These are phyloP conservation scores for Steinernema khuongi DNA, from an alignment of 1,140 invertebrate species.

Conservation along the genomic window DNA sequence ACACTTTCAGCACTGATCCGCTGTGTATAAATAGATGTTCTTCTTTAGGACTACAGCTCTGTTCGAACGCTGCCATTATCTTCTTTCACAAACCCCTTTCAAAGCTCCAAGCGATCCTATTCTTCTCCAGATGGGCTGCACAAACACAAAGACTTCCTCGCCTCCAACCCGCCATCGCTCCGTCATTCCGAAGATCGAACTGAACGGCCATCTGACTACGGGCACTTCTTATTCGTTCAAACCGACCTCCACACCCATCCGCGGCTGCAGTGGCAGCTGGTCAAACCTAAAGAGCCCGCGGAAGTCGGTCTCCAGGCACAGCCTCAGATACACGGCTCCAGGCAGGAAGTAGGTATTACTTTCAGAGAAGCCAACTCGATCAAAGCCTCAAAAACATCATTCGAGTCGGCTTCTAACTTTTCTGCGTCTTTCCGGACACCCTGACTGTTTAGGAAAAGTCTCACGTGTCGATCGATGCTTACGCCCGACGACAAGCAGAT, in stretches of 20 bases:
- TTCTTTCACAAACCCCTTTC: no score
- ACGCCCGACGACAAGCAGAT: constrained; percentile 2
- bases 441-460: neutral
- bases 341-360: neutral
- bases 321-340: neutral
- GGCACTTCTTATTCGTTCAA: neutral
- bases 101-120: no score
- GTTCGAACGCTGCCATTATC: no score
- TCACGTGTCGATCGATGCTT: constrained; percentile 1
- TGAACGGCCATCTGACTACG: neutral
- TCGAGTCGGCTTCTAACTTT: no score
- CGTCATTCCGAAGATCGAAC: neutral
- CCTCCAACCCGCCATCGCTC: no score
- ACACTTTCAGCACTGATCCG: no score
- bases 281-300: neutral
- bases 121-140: no score
- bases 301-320: neutral
- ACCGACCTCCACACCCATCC: neutral
- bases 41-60: no score
- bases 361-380: no score
- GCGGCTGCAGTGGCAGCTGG: neutral
- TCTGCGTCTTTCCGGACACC: neutral
- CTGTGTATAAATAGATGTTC: no score
- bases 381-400: no score
- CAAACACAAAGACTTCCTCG: no score